Conservation (phyloP, 2,797 vertebrate species). For the Sebastes jordani region DNA sequence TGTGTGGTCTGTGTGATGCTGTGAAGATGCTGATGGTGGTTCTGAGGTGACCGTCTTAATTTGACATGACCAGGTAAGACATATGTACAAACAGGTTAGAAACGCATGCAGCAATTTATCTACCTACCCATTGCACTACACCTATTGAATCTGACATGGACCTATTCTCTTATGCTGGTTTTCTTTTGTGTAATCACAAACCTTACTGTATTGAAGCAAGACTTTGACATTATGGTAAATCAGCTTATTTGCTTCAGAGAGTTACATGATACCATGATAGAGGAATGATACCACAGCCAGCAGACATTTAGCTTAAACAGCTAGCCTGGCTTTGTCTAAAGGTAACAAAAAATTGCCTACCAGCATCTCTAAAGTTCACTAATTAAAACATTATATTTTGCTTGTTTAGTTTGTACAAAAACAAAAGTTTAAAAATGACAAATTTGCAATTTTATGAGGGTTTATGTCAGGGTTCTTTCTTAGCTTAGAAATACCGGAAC, state of each 20-base stretch:
- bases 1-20: background rate
- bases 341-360: background rate
- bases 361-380: background rate
- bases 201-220: background rate
- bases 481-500: too few species aligned
- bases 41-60: slow-evolving; percentile 23
- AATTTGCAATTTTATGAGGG: too few species aligned
- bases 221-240: background rate
- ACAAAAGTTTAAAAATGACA: too few species aligned
- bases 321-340: background rate
- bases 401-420: background rate
- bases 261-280: background rate
- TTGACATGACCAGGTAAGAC: slow-evolving; percentile 25
- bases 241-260: background rate
- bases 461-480: too few species aligned
- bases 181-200: background rate
- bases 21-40: slow-evolving; percentile 5
- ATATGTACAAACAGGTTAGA: background rate
- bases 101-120: background rate
- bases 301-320: background rate
- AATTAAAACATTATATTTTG: background rate
- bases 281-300: background rate
- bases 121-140: background rate
- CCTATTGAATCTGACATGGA: background rate
- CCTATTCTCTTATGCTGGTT: background rate